Base-by-base conservation (phyloP, 1,140 invertebrate genomes). In the Hestina assimilis region DNA sequence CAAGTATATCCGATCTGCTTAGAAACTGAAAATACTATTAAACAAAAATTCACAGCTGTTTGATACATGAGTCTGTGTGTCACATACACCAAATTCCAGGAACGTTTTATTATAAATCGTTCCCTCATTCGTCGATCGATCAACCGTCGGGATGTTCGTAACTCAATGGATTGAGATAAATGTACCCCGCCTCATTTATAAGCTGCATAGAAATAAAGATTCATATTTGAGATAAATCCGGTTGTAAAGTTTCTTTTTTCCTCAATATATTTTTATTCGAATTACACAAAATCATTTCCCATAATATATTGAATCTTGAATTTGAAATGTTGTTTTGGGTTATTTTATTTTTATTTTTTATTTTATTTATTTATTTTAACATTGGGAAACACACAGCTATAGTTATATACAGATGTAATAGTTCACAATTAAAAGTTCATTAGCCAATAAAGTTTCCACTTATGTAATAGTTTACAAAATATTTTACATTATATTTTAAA, bases 111-210 rank as follows among this genome's bases (percentile, higher is more conserved):
- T 73, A 73, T 75, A 70, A 78, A 75, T 78, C 57, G 72, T 55
- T 63, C 58, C 56, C 54, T 61, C 63, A 69, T 66, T 65, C 63
- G 72, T 38, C 66, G 72, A 77, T 79, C 74, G 74, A 79, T 79
- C 76, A 74, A 48, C 61, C 61, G 72, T 43, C 59, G 52, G 42
- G 59, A 71, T 63, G 64, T 70, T 72, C 58, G 52, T 63, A 63
- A 67, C 65, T 69, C 69, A 75, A 79, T 74, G 73, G 71, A 79
- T 75, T 76, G 69, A 76, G 69, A 79, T 76, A 66, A 76, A 79
- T 79, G 69, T 66, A 59, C 31, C 21, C 8, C 48, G 43, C 35
- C 59, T 40, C 40, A 62, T 68, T 68, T 58, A 68, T 52, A 59
- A 20, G 42, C 26, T 50, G 50, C 43, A 61, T 35, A 52, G 57